Evolutionary conservation across 2,888 invertebrate species (phyloP).

Genomic region (Thysanoteuthis rhombus): DNA sequence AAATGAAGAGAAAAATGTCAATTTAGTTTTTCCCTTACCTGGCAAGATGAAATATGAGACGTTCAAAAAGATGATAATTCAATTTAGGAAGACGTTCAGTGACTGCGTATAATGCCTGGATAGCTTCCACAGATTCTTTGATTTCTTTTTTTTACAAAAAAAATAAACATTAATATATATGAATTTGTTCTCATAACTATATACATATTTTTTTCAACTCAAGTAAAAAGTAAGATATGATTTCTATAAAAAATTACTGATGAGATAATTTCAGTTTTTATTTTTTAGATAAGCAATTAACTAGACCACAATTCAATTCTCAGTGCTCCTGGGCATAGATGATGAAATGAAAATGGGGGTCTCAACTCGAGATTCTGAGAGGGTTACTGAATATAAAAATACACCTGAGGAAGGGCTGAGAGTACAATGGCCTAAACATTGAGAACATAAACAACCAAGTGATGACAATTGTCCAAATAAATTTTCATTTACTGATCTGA

Average conservation of each 20-base stretch:
- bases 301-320: no score
- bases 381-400: no score
- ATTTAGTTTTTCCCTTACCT: conserved; percentile 65
- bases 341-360: no score
- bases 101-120: conserved; percentile 85
- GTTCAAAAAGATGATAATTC: conserved; percentile 90
- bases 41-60: conserved; percentile 90
- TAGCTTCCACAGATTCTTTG: conserved; percentile 82
- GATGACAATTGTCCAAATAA: no score
- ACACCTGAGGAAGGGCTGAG: no score
- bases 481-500: not conserved
- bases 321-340: no score
- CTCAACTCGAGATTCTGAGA: no score
- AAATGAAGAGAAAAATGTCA: not conserved
- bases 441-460: no score
- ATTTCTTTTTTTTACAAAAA: conserved; percentile 72
- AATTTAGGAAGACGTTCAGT: conserved; percentile 87
- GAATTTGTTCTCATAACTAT: not conserved
- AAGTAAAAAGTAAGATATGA: not conserved
- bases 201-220: not conserved
- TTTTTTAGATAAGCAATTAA: no score
- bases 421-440: no score
- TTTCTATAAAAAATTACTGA: no score
- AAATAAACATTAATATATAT: not conserved
- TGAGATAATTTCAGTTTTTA: no score